Percentiles rank a stretch among this genome's conserved stretches.
phyloP scores from a whole-genome alignment of 2,113 vertebrate species.

The Poicephalus gulielmi region DNA sequence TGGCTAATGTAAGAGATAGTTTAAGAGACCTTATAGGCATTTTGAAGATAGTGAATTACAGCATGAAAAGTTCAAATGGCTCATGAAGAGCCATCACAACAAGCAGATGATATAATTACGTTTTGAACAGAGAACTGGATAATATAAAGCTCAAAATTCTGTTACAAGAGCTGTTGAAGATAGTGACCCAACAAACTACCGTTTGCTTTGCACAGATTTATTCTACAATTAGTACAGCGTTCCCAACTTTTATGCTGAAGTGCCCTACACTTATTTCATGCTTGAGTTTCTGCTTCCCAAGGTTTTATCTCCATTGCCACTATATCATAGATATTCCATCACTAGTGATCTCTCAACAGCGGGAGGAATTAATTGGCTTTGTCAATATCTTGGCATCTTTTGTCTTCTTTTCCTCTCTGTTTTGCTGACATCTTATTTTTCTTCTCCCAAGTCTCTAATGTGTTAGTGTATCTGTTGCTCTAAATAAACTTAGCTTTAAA shows the following conservation, averaged over 20 bases:
- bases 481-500: constrained; percentile 39
- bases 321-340: background rate
- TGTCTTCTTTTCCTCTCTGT: background rate
- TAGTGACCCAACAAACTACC: background rate
- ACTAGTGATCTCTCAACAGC: background rate
- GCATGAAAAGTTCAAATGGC: background rate
- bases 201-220: background rate
- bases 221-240: background rate
- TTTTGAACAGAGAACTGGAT: background rate
- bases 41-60: background rate
- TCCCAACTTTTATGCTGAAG: background rate
- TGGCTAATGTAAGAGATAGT: accelerated
- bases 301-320: constrained; percentile 20
- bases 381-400: background rate
- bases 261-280: background rate
- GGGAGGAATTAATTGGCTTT: background rate
- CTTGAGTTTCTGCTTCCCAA: background rate
- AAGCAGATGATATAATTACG: background rate
- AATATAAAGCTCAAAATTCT: background rate
- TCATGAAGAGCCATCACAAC: background rate
- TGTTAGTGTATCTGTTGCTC: background rate
- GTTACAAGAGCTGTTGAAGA: background rate
- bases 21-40: background rate
- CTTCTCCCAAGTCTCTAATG: background rate
- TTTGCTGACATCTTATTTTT: background rate